Conservation (phyloP, 2,113 vertebrate species). For the Oreochromis aureus region DNA sequence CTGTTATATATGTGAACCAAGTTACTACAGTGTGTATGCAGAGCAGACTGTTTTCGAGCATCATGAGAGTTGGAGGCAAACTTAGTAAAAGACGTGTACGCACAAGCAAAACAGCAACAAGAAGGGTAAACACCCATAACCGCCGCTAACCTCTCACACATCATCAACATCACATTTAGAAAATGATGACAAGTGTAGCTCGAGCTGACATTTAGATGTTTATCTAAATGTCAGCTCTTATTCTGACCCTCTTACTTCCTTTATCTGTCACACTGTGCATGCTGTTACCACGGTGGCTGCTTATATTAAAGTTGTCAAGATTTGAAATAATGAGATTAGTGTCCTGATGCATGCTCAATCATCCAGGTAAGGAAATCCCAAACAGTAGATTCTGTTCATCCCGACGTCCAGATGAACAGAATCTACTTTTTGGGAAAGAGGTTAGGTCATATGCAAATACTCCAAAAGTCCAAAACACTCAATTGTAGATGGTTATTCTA, state of each 20-base stretch:
- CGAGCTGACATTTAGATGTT: background rate
- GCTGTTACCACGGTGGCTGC: background rate
- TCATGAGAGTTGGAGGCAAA: rapidly evolving
- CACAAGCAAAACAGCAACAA: background rate
- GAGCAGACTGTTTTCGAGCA: rapidly evolving
- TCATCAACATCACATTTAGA: background rate
- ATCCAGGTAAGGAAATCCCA: no score
- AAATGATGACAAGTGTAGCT: background rate
- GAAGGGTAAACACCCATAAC: background rate
- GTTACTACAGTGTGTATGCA: rapidly evolving
- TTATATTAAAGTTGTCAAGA: background rate
- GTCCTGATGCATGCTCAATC: no score
- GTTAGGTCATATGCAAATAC: background rate
- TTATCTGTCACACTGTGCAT: no score
- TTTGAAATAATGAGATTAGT: background rate
- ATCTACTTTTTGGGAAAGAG: background rate
- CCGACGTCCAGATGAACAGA: background rate
- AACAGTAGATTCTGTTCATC: background rate
- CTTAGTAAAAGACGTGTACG: rapidly evolving
- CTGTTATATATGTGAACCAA: background rate
- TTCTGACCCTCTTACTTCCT: background rate
- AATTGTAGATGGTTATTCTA: rapidly evolving
- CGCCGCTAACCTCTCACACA: background rate
- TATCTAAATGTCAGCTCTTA: background rate
- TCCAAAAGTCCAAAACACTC: background rate